Base-by-base conservation (phyloP, 2,797 vertebrate species). In the Fistularia tabacaria region DNA sequence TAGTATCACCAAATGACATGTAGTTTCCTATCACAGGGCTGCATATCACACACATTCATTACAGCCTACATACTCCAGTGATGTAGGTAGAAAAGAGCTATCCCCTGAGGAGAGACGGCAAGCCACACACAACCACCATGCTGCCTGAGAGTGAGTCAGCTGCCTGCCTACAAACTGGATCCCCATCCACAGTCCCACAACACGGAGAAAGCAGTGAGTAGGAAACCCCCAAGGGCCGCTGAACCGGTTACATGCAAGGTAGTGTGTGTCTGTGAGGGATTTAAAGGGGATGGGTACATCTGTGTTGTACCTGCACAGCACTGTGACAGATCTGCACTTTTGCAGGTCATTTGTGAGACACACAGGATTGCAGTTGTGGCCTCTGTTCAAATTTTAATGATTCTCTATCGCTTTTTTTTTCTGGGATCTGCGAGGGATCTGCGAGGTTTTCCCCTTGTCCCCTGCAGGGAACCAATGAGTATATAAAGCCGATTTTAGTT, bases 81-180 rank as follows among this genome's bases (percentile, higher is more conserved):
- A 69, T 76, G 73, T 75, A 84, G 79, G 76, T 79, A 71, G 79
- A 74, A 65, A 79, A 42, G 81, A 76, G 71, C 64, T 67, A 57
- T 85, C 80, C 85, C 82, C 73, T 62, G 82, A 85, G 85, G 79
- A 73, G 57, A 58, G 70, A 76, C 71, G 77, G 73, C 71, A 80
- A 73, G 78, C 69, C 79, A 75, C 76, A 87, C 81, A 85, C 73
- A 78, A 83, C 66, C 74, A 70, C 70, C 79, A 62, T 58, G 66
- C 70, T 82, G 74, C 72, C 73, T 67, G 62, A 66, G 73, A 73
- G 80, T 88, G 85, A 85, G 84, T 89, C 82, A 86, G 79, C 81
- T 78, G 70, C 73, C 76, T 73, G 81, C 80, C 73, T 82, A 82
- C 82, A 86, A 81, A 79, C 82, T 81, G 75, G 68, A 77, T 81